Conservation (phyloP, 1,140 invertebrate genomes). For the Cotesia glomerata region DNA sequence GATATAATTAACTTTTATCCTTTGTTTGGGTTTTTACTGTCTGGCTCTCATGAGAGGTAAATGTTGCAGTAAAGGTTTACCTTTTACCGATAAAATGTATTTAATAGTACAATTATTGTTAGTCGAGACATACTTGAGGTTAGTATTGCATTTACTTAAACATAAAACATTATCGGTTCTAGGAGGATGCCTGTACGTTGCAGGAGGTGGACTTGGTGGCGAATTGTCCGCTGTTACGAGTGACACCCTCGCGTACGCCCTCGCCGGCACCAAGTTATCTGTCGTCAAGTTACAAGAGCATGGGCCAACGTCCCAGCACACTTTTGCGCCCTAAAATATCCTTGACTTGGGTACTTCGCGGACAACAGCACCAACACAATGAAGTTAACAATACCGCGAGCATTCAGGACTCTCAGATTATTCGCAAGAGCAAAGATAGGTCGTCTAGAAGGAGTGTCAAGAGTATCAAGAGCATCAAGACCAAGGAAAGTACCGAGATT, state of each 20-base stretch:
- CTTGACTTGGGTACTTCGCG: conserved; percentile 72
- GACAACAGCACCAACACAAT: conserved; percentile 59
- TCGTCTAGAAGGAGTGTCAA: conserved; percentile 42
- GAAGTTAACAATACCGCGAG: conserved; percentile 17
- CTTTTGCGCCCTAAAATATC: conserved; percentile 72
- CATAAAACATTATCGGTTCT: conserved; percentile 2
- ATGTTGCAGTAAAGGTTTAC: no score
- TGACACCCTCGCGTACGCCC: conserved; percentile 37
- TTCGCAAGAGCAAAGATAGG: conserved; percentile 37
- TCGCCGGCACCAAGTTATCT: conserved; percentile 27
- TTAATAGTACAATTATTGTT: not conserved
- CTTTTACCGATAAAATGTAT: no score
- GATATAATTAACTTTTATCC: conserved; percentile 36
- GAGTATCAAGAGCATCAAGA: conserved; percentile 40
- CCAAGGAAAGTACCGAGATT: conserved; percentile 41
- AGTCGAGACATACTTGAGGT: not conserved
- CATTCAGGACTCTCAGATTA: not conserved
- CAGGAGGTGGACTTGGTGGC: conserved; percentile 54
- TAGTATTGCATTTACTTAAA: no score
- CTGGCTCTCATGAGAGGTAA: not conserved
- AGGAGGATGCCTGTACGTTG: conserved; percentile 49
- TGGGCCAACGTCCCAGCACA: conserved; percentile 64
- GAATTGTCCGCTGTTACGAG: conserved; percentile 45
- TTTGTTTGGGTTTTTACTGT: not conserved
- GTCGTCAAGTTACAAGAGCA: conserved; percentile 40